Percentiles rank a stretch among this genome's conserved stretches.
Evolutionary conservation across 2,888 invertebrate species (phyloP).

Genomic region (Tetheella fluctuosa): DNA sequence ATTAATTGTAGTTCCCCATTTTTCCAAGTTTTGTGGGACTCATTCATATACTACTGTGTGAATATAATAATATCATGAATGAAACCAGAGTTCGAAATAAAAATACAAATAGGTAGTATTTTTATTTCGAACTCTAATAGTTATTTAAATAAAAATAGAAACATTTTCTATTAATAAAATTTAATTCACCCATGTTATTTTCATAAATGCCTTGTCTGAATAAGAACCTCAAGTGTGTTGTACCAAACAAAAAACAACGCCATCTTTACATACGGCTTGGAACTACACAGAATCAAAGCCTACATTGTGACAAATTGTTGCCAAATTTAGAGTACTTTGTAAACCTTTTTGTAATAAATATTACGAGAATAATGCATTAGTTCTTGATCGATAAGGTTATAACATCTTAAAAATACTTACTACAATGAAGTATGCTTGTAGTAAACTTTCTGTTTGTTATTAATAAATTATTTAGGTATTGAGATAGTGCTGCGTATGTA

Average conservation of each 20-base stretch:
- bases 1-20: no score
- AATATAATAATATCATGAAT: no score
- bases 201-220: not conserved
- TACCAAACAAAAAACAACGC: constrained; percentile 12
- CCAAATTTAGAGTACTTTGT: constrained; percentile 20
- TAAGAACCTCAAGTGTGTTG: not conserved
- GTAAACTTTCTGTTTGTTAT: not conserved
- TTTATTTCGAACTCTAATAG: no score
- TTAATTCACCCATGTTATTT: not conserved
- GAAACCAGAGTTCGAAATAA: no score
- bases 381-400: not conserved
- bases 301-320: constrained; percentile 39
- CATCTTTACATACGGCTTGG: constrained; percentile 16
- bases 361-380: not conserved
- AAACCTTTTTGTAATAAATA: not conserved
- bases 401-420: not conserved
- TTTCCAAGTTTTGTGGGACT: no score
- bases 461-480: not conserved
- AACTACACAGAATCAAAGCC: constrained; percentile 41
- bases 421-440: not conserved
- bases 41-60: no score
- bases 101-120: no score
- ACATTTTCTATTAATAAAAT: no score
- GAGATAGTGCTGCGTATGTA: not conserved
- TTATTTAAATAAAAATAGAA: no score